Conservation (phyloP, 1,140 invertebrate genomes). For the Tyrophagus putrescentiae region DNA sequence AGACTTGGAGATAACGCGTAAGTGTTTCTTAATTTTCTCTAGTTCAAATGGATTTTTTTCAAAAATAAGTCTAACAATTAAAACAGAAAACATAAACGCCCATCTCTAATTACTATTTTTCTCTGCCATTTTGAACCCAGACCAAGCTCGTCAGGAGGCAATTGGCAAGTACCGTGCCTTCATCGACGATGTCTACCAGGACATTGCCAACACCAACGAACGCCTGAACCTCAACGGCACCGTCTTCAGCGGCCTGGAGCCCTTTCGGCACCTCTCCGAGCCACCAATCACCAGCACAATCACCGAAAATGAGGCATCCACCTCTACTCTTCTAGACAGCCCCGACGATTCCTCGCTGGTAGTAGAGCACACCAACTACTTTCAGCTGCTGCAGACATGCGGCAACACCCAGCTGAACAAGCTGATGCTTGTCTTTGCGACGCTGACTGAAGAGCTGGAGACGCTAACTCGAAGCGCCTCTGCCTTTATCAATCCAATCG, state of each 20-base stretch:
- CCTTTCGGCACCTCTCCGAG: background rate
- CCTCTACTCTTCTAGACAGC: too few relatives aligned
- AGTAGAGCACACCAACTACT: background rate
- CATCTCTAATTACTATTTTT: too few relatives aligned
- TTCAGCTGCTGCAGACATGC: slow-evolving; percentile 23
- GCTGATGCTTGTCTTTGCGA: slow-evolving; percentile 21
- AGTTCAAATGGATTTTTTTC: too few relatives aligned
- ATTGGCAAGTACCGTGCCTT: background rate
- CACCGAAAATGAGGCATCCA: slow-evolving; percentile 12
- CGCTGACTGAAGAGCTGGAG: slow-evolving; percentile 13
- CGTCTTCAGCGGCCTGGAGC: background rate
- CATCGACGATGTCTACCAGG: slow-evolving; percentile 7
- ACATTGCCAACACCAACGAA: background rate
- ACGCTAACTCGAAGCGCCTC: slow-evolving; percentile 7
- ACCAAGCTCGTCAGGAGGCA: background rate
- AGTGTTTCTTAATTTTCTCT: too few relatives aligned
- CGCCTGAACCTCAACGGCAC: background rate
- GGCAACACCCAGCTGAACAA: slow-evolving; percentile 24
- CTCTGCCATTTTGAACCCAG: too few relatives aligned
- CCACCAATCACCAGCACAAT: background rate
- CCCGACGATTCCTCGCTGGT: background rate
- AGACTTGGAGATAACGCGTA: too few relatives aligned
- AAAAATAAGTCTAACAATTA: too few relatives aligned
- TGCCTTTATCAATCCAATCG: slow-evolving; percentile 14
- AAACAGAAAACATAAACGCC: too few relatives aligned